These are phyloP conservation scores for Cryptus viduatorius DNA, from an alignment of 2,888 invertebrate genomes.

Conservation along the genomic window DNA sequence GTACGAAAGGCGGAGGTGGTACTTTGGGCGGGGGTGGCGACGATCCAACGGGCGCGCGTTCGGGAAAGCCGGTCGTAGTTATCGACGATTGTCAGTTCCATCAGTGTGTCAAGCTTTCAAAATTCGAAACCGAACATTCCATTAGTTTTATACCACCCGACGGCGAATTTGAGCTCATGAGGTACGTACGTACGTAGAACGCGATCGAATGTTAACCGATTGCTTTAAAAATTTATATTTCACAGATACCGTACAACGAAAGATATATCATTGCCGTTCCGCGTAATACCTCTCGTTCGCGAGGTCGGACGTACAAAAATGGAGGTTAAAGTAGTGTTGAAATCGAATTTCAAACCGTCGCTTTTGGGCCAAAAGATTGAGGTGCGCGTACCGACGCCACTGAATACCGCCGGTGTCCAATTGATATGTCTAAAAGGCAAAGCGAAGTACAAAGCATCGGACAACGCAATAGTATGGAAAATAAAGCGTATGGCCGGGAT, in stretches of 20 bases:
- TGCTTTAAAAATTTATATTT: conserved; percentile 33
- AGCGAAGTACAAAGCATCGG: conserved; percentile 99
- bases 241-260: conserved; percentile 98
- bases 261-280: conserved; percentile 99
- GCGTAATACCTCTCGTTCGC: conserved; percentile 98
- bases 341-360: conserved; percentile 99
- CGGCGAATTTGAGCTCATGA: conserved; percentile 99
- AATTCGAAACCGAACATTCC: conserved; percentile 99
- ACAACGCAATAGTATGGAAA: conserved; percentile 98
- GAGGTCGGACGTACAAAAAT: conserved; percentile 99
- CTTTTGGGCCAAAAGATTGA: conserved; percentile 99
- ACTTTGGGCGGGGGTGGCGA: conserved; percentile 87
- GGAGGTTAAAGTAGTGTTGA: conserved; percentile 99
- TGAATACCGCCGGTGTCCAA: conserved; percentile 99
- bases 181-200: conserved; percentile 86
- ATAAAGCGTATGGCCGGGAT: conserved; percentile 98
- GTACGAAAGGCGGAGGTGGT: conserved; percentile 88
- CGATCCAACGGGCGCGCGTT: conserved; percentile 91
- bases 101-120: conserved; percentile 99
- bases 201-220: conserved; percentile 1
- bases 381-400: conserved; percentile 99
- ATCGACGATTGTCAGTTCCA: conserved; percentile 99
- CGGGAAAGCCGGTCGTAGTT: conserved; percentile 99
- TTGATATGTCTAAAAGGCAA: conserved; percentile 99
- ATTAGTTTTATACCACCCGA: conserved; percentile 99